Evolutionary conservation across 2,888 invertebrate species (phyloP).

Genomic region (Megaustenia siamemsis): DNA sequence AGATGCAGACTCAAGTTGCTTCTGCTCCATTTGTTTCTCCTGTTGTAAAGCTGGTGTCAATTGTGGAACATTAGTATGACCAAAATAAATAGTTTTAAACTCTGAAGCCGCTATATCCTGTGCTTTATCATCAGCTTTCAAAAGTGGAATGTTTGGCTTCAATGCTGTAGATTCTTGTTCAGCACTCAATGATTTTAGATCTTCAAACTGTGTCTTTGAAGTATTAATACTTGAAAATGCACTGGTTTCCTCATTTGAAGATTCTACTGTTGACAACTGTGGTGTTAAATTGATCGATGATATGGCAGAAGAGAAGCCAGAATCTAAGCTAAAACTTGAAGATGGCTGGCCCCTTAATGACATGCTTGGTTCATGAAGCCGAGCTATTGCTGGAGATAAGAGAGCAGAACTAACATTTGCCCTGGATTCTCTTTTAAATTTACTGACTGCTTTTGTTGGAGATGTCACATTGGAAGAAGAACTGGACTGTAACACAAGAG

Average conservation of each 20-base stretch:
- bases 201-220: neutral
- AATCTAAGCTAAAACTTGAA: constrained; percentile 28
- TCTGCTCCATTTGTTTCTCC: neutral
- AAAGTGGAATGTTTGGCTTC: constrained; percentile 3
- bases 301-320: constrained; percentile 36
- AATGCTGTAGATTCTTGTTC: neutral
- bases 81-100: constrained; percentile 33
- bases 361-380: neutral
- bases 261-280: constrained; percentile 1
- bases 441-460: neutral
- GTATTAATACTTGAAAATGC: neutral
- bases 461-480: neutral
- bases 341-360: neutral
- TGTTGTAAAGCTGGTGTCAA: neutral
- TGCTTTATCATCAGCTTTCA: neutral
- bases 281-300: constrained; percentile 26
- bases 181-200: neutral
- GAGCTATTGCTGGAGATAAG: neutral
- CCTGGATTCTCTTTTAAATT: neutral
- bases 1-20: neutral
- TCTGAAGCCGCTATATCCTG: constrained; percentile 41
- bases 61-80: neutral
- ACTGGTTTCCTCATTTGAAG: neutral
- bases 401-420: neutral
- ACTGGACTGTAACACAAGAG: too few relatives aligned